Evolutionary conservation across 2,888 invertebrate genomes (phyloP), one percentile per base, ranked within the genome.

Genomic region (Pseudolycoriella hygida): DNA sequence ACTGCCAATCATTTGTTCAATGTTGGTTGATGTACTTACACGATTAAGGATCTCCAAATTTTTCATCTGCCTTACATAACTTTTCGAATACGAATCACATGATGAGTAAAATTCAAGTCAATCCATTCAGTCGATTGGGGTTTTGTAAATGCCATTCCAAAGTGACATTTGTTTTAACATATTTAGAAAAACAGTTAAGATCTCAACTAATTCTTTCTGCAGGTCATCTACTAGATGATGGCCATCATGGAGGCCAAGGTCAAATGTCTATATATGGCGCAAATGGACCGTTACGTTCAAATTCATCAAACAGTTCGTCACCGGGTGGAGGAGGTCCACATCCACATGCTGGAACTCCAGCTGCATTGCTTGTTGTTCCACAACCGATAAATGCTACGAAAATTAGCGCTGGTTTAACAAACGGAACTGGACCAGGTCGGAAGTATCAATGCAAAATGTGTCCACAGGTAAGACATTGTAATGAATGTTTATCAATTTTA

Each of bases 401-500:
- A 60, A 73, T 74, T 60, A 67, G 67, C 47, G 63, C 67, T 46
- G 66, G 67, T 17, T 54, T 57, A 3, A 55, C 58, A 5, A 60
- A 60, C 42, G 60, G 59, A 44, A 46, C 56, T n/a, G 63, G 64
- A 45, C 66, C 62, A 49, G 66, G 66, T 43, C 56, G 90, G 61
- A 92, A 90, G 68, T 92, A 90, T 68, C 88, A 88, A 65, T 90
- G 90, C 76, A 92, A 92, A 70, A 92, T 92, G 90, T 90, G 90
- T 63, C 89, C 90, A 52, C 89, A 93, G 88, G 92, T 94, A 68
- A 71, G 83, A 25, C 25, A 25, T n/a, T 25, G 25, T 25, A 25
- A 25, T n/a, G 25, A 25, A 25, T 25, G 8, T 25, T 25, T 25
- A 6, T n/a, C n/a, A n/a, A n/a, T n/a, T n/a, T n/a, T n/a, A n/a